These are phyloP conservation scores for Cephalopachus bancanus DNA, from an alignment of 2,797 vertebrate genomes.

Conservation along the genomic window DNA sequence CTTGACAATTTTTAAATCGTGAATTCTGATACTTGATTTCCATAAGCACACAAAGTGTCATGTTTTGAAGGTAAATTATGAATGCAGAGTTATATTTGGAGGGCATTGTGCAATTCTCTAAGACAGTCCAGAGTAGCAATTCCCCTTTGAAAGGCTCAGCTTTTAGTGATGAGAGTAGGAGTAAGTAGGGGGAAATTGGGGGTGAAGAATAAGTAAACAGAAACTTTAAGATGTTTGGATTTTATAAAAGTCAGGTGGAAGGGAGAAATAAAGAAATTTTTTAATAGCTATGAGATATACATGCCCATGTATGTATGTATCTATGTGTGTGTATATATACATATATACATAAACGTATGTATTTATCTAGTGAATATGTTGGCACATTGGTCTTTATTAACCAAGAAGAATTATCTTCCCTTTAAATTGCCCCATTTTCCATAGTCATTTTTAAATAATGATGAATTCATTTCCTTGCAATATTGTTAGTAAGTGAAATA, in stretches of 20 bases:
- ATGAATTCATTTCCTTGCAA: background rate
- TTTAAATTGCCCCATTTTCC: conserved; percentile 26
- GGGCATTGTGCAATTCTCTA: background rate
- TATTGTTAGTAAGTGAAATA: conserved; percentile 36
- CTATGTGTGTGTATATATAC: too few species aligned
- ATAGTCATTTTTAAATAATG: conserved; percentile 53
- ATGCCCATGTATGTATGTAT: background rate
- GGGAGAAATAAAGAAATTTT: background rate
- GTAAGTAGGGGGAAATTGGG: background rate
- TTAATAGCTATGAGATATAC: background rate
- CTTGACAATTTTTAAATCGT: background rate
- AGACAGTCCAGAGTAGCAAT: background rate
- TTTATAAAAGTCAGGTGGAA: background rate
- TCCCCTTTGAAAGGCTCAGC: background rate
- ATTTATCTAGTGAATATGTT: background rate
- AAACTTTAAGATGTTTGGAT: background rate
- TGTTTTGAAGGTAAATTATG: conserved; percentile 1
- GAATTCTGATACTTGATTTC: background rate
- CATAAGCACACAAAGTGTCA: background rate
- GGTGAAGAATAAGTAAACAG: background rate
- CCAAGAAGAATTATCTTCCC: background rate
- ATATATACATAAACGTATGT: background rate
- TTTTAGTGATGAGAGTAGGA: background rate
- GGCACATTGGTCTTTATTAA: conserved; percentile 1
- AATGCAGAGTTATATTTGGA: background rate